Evolutionary conservation across 2,888 invertebrate genomes (phyloP).

Genomic region (Spatulosminthurus flaviceps): DNA sequence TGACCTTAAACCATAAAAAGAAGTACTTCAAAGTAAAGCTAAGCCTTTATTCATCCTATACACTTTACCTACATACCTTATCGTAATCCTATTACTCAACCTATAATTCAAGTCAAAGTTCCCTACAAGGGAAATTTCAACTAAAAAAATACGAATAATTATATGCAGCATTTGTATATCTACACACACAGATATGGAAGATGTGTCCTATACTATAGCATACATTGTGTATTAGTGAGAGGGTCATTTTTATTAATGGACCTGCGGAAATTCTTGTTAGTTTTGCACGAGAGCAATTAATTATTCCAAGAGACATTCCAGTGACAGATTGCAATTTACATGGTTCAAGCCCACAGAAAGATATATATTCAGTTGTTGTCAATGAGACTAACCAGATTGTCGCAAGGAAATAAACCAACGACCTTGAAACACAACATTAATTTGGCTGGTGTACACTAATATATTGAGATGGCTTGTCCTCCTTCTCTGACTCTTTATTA

Average conservation of each 20-base stretch:
- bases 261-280: conserved; percentile 25
- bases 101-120: too few relatives aligned
- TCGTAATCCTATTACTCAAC: too few relatives aligned
- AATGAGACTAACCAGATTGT: conserved; percentile 25
- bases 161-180: too few relatives aligned
- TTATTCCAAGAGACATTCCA: conserved; percentile 18
- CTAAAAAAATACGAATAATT: too few relatives aligned
- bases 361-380: conserved; percentile 20
- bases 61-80: too few relatives aligned
- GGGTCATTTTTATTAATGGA: conserved; percentile 15
- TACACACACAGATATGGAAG: too few relatives aligned
- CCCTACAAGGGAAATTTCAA: too few relatives aligned
- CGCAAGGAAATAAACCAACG: background rate
- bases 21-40: too few relatives aligned
- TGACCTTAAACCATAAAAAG: too few relatives aligned
- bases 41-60: too few relatives aligned
- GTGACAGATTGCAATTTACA: conserved; percentile 25
- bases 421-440: background rate
- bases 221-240: background rate
- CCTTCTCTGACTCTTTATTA: background rate
- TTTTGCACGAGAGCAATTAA: conserved; percentile 24
- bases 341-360: background rate
- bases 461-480: background rate
- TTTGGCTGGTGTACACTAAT: background rate
- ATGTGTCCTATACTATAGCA: too few relatives aligned